Evolutionary conservation across 2,113 vertebrate species (phyloP), one percentile per base, ranked within the genome.

Genomic region (Oreochromis spilurus): DNA sequence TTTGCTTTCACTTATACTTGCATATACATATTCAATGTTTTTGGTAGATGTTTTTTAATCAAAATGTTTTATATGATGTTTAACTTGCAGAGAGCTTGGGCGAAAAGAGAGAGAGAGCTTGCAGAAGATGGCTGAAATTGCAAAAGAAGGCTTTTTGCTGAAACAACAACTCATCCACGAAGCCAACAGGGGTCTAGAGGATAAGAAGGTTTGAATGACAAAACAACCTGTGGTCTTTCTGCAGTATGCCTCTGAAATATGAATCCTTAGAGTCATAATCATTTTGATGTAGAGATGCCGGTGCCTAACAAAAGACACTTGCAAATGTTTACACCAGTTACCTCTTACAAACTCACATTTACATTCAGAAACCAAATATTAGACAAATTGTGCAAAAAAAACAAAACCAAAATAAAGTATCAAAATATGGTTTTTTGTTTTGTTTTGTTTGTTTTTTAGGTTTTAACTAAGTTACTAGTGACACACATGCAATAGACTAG

Each of bases 151-250:
- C 4, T 97, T 99, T 90, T 79, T 96, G 40, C 94, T 98, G 5
- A 99, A 98, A 89, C 96, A 97, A 62, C 93, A 97, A 55, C 97
- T 98, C 5, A 97, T 99, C 3, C 97, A 98, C 11, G 97, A 99
- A 70, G 97, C 97, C 72, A 97, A 97, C 92, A 97, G 90, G 45
- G 95, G 96, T 9, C 91, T 96, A 5, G 97, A 98, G 81, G 98
- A 98, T 8, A 99, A 98, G 57, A 96, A 97, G 97, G 98, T 98
- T 77, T 78, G 90, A 62, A 40, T 43, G 6, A 78, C 16, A 21
- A 45, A 8, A 36, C 38, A 77, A 16, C 7, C 10, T 26, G 31
- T 86, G 16, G 3, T 79, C n/a, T 70, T 67, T 43, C n/a, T 80
- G 36, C 24, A 45, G 16, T 50, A 77, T 77, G 26, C 16, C 14